These are phyloP conservation scores for Ptychobarbus kaznakovi DNA, from an alignment of 2,797 vertebrate genomes.

Conservation along the genomic window DNA sequence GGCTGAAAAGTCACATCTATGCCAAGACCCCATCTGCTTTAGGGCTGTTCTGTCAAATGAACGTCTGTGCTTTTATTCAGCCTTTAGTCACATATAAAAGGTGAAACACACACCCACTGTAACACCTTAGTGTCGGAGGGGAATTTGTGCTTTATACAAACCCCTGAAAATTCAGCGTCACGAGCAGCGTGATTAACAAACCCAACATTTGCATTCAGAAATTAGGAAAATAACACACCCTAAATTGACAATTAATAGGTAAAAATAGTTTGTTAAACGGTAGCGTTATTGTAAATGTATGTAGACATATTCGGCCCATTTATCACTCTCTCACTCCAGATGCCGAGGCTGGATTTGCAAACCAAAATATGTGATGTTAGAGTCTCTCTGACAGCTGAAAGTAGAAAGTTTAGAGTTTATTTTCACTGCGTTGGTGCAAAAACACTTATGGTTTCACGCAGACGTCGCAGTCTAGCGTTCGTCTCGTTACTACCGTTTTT, in stretches of 20 bases:
- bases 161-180: slow-evolving; percentile 12
- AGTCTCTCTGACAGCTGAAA: slow-evolving; percentile 17
- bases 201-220: slow-evolving; percentile 20
- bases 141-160: not conserved
- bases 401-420: slow-evolving; percentile 31
- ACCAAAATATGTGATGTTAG: slow-evolving; percentile 34
- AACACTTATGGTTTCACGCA: slow-evolving; percentile 11
- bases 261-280: slow-evolving; percentile 20
- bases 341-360: slow-evolving; percentile 31
- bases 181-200: not conserved
- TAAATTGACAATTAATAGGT: slow-evolving; percentile 19
- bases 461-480: not conserved
- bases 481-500: slow-evolving; percentile 2
- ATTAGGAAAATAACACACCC: slow-evolving; percentile 3
- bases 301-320: slow-evolving; percentile 34
- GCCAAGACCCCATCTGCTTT: slow-evolving; percentile 11
- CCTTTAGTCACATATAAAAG: slow-evolving; percentile 35
- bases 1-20: slow-evolving; percentile 1
- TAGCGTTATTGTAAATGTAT: slow-evolving; percentile 30
- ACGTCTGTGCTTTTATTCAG: slow-evolving; percentile 27
- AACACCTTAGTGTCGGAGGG: not conserved
- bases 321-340: slow-evolving; percentile 41
- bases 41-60: slow-evolving; percentile 27
- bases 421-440: slow-evolving; percentile 24
- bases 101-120: slow-evolving; percentile 1